A percentile compares a stretch with the other conserved stretches of the same genome.
Evolutionary conservation across 2,113 vertebrate genomes (phyloP).

Genomic region (Psephotus haematonotus): DNA sequence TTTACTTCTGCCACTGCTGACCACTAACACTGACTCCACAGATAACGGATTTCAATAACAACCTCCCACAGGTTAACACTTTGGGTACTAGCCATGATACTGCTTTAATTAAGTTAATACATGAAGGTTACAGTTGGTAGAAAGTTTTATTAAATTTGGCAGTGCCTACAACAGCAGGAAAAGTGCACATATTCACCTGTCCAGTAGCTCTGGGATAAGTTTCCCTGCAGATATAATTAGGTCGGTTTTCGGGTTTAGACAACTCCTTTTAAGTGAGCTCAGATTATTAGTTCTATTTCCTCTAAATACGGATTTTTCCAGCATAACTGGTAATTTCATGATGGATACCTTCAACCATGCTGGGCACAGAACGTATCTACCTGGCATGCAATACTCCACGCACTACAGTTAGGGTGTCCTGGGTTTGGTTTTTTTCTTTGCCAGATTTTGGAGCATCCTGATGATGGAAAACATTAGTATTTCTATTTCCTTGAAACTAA

Average conservation of each 20-base stretch:
- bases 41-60: constrained; percentile 84
- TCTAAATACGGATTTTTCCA: constrained; percentile 38
- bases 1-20: constrained; percentile 85
- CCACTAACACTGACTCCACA: constrained; percentile 79
- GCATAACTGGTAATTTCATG: constrained; percentile 23
- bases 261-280: constrained; percentile 31
- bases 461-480: neutral
- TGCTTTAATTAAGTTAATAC: constrained; percentile 76
- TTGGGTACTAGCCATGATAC: constrained; percentile 48
- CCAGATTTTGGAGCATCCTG: neutral
- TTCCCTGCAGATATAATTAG: constrained; percentile 8
- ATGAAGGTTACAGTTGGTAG: constrained; percentile 61
- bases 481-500: constrained; percentile 17
- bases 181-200: constrained; percentile 7
- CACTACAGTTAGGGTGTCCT: neutral
- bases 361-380: constrained; percentile 41
- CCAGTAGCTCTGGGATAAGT: constrained; percentile 30
- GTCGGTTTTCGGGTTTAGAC: constrained; percentile 14
- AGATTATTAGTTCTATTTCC: constrained; percentile 51
- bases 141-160: constrained; percentile 71
- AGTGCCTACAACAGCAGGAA: constrained; percentile 54
- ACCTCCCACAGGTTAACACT: constrained; percentile 78
- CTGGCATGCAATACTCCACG: neutral
- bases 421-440: neutral
- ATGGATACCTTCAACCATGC: constrained; percentile 27